Base-by-base conservation (phyloP, 2,113 vertebrate genomes). In the Zosterops pallidus region DNA sequence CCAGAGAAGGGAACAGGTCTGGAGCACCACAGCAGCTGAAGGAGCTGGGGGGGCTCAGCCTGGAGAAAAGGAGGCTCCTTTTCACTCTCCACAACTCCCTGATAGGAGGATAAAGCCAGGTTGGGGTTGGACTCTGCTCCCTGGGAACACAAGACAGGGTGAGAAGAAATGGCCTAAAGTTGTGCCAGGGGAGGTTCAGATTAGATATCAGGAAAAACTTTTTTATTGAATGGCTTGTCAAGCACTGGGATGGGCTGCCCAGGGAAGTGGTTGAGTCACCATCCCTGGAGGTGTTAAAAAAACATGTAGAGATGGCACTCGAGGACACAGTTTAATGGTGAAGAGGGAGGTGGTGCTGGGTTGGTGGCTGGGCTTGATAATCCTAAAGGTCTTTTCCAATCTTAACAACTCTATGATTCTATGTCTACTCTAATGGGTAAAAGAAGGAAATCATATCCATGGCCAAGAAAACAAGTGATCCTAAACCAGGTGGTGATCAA, bases 401-500 rank as follows among this genome's bases (percentile, higher is more conserved):
- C 7, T 28, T 56, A 28, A 63, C 42, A 47, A 50, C 37, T 83
- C 35, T 33, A 5, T 62, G 55, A 42, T 62, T 56, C 31, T 49
- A 3, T 56, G 7, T 64, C 55, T 44, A 31, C 55, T 41, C 31
- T 63, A 77, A 67, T 5, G 24, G 46, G 59, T 46, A 74, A 87
- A 87, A 69, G 35, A 91, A 90, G 18, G 80, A 59, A 95, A 92
- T n/a, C 71, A 42, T 23, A 88, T 67, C 59, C 31, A 44, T 49
- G 33, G 47, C 63, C 89, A 71, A 84, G 72, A 83, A 86, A 85
- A 86, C 0, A 16, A 86, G 37, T 44, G 72, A 84, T 79, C 31
- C 69, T 75, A 93, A 90, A 86, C 68, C 72, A 88, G 70, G 84
- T 94, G 82, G 74, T 63, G 82, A 63, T 85, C 50, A 42, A 94